Evolutionary conservation across 1,140 invertebrate genomes (phyloP).

Genomic region (Pinna nobilis): DNA sequence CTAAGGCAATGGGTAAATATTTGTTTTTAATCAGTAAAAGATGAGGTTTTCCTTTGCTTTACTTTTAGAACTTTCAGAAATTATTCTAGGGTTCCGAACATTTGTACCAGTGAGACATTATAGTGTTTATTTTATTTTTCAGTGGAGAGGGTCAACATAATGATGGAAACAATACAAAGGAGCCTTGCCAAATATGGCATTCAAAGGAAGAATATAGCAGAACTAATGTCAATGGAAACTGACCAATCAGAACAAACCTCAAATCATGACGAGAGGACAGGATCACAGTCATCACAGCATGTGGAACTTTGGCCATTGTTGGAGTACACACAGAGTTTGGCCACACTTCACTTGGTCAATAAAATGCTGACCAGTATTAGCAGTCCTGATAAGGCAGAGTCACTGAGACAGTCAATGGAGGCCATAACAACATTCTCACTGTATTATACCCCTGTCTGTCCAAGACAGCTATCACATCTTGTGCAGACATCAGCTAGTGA

Average conservation of each 20-base stretch:
- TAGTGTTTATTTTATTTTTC: background rate
- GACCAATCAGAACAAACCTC: slow-evolving; percentile 28
- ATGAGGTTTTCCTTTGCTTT: too few species aligned
- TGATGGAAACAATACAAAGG: background rate
- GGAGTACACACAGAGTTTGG: background rate
- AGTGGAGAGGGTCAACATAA: background rate
- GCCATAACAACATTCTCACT: too few species aligned
- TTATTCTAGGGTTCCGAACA: too few species aligned
- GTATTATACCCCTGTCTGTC: slow-evolving; percentile 9
- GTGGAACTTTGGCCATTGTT: slow-evolving; percentile 14
- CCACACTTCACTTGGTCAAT: background rate
- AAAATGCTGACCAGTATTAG: background rate
- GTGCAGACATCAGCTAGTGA: background rate
- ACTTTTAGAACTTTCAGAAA: too few species aligned
- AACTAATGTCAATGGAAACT: slow-evolving; percentile 7
- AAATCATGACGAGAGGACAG: too few species aligned
- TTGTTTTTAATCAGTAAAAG: too few species aligned
- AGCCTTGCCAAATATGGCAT: background rate
- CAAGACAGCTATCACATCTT: background rate
- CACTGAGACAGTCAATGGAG: background rate
- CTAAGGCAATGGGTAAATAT: too few species aligned
- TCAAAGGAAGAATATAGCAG: background rate
- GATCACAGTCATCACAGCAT: background rate
- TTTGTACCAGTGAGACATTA: too few species aligned
- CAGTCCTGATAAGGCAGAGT: background rate